Base-by-base conservation (phyloP, 2,113 vertebrate species). In the Melanocharis versteri region DNA sequence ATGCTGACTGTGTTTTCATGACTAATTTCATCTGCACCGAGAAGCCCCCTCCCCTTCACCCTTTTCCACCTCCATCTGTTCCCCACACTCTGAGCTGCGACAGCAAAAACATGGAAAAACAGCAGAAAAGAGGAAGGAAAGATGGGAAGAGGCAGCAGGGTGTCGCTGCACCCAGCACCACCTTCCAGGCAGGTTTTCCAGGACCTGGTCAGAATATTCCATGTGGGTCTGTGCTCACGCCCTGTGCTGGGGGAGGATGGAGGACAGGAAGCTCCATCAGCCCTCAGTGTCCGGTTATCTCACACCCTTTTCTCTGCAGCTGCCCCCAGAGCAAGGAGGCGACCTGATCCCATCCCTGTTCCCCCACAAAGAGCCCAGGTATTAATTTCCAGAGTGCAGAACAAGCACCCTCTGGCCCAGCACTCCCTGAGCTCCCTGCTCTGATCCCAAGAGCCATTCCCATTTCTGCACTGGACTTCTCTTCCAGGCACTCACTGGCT, bases 51-150 rank as follows among this genome's bases (percentile, higher is more conserved):
- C 87, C 73, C 81, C 61, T 56, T 56, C 57, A 35, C 90, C 83
- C 93, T 31, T 81, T 69, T 82, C 91, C 62, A 91, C 86, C 91
- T 79, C 65, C 95, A 94, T 94, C 96, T 97, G 96, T 51, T 96
- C 96, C 62, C 85, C 93, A 94, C 82, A 71, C 91, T 54, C 65
- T 0, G 24, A 61, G 64, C 47, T 73, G 26, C 3, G 44, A 58
- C 83, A 61, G 76, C 44, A 54, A 90, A 82, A 91, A 56, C 30
- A 30, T 42, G 57, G 76, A 78, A 56, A 84, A 87, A 28, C 22
- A 33, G 75, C 35, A 54, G 45, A 64, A 79, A 91, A 83, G 71
- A 40, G 48, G 61, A 92, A 72, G 58, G 24, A 47, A 73, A 86
- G 61, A 88, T 1, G 40, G 68, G 50, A 30, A 87, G 92, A 62